A percentile compares a stretch with the other conserved stretches of the same genome.
phyloP scores from a whole-genome alignment of 2,113 vertebrate genomes.

The Leptodactylus fuscus region DNA sequence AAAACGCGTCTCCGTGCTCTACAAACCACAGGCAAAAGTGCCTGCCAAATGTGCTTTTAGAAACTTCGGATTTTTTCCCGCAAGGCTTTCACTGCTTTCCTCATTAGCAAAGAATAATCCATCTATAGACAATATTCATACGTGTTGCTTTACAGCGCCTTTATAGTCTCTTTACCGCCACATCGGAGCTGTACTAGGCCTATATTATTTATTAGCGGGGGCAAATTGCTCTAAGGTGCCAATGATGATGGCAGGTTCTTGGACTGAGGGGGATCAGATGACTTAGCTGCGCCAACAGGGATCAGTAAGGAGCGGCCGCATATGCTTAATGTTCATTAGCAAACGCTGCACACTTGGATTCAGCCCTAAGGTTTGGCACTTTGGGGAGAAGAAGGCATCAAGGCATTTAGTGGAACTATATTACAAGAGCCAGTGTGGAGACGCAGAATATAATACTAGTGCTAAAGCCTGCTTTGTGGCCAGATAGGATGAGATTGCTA shows the following conservation, averaged over 20 bases:
- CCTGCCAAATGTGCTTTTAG: conserved; percentile 39
- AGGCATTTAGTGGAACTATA: neutral
- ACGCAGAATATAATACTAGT: no score
- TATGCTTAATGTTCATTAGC: neutral
- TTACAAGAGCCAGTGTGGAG: no score
- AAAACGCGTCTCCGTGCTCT: conserved; percentile 9
- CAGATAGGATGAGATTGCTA: no score
- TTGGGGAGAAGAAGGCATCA: neutral
- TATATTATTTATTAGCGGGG: neutral
- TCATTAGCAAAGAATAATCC: conserved; percentile 23
- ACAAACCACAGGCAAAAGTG: conserved; percentile 14
- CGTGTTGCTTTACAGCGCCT: neutral
- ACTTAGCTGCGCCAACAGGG: neutral
- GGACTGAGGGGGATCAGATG: neutral
- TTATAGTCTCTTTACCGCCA: neutral
- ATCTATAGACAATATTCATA: neutral
- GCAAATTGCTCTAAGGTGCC: neutral
- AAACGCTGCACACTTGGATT: neutral
- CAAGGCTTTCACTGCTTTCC: neutral
- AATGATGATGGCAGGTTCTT: neutral
- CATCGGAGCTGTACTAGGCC: neutral
- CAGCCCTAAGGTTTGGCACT: neutral
- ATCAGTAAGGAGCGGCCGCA: neutral
- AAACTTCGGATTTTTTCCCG: neutral
- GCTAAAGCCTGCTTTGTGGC: no score